Conservation (phyloP, 1,140 invertebrate species). For the Lepidurus apus region DNA sequence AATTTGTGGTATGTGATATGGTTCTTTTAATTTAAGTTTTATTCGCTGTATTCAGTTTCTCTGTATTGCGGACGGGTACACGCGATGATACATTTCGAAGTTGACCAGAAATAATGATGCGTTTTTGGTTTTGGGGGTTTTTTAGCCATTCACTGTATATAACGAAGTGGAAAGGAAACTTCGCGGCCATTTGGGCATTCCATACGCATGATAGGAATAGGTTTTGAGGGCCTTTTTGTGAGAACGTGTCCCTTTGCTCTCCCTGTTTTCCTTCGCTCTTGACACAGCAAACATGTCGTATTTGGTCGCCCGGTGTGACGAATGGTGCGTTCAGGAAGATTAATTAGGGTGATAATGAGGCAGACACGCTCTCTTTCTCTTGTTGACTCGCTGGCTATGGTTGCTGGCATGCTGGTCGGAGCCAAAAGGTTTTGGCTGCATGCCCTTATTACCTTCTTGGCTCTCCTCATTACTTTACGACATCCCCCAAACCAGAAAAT, state of each 20-base stretch:
- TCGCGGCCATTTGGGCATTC: no score
- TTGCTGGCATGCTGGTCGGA: neutral
- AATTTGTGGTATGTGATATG: no score
- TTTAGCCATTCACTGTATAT: no score
- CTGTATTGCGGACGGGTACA: no score
- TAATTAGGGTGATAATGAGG: conserved; percentile 19
- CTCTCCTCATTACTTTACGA: neutral
- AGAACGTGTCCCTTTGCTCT: neutral
- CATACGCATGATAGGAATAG: neutral
- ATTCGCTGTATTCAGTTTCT: no score
- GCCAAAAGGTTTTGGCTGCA: neutral
- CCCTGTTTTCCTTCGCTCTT: neutral
- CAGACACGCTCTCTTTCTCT: conserved; percentile 14
- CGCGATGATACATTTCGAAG: no score
- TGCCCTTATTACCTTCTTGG: neutral
- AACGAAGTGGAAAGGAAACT: no score
- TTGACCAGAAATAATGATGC: no score
- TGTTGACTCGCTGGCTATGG: conserved; percentile 13
- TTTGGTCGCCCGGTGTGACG: conserved; percentile 8
- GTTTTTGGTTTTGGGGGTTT: no score
- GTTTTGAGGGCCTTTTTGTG: neutral
- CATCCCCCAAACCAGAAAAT: neutral
- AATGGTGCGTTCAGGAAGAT: conserved; percentile 5
- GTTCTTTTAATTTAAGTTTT: no score
- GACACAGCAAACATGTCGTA: conserved; percentile 18